A percentile compares a stretch with the other conserved stretches of the same genome.
These are phyloP conservation scores for Crossaster papposus DNA, from an alignment of 53 echinoderm and acorn worm species.

Conservation along the genomic window DNA sequence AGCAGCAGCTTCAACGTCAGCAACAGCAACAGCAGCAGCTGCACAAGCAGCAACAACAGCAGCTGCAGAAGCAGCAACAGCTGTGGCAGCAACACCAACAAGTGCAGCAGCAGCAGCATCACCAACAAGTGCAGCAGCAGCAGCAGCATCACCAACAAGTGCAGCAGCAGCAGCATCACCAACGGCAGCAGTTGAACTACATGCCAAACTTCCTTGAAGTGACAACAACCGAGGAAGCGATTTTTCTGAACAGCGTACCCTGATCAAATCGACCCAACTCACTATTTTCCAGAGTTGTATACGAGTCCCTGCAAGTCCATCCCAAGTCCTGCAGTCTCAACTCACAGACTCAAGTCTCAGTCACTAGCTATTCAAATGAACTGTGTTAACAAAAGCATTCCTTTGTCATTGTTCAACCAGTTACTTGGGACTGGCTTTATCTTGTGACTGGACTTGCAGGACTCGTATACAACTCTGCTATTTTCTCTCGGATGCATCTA, in stretches of 20 bases:
- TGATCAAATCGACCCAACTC: not conserved
- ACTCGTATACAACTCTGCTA: too few species aligned
- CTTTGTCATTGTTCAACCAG: too few species aligned
- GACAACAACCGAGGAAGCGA: slow-evolving; percentile 34
- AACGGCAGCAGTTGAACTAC: slow-evolving; percentile 38
- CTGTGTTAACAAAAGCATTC: too few species aligned
- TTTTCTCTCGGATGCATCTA: slow-evolving; percentile 21
- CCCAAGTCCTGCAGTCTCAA: too few species aligned
- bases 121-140: slow-evolving; percentile 20
- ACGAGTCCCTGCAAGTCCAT: too few species aligned
- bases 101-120: slow-evolving; percentile 47
- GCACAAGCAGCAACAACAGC: slow-evolving; percentile 37
- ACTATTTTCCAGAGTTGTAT: too few species aligned
- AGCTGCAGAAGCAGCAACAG: slow-evolving; percentile 45
- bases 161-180: slow-evolving; percentile 50
- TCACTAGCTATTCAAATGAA: too few species aligned
- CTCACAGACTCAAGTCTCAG: too few species aligned
- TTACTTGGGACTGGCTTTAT: too few species aligned
- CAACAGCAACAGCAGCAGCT: slow-evolving; percentile 49
- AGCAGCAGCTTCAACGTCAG: slow-evolving; percentile 52
- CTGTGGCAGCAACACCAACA: slow-evolving; percentile 21
- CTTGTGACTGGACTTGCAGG: too few species aligned
- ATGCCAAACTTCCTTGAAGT: slow-evolving; percentile 17
- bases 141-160: slow-evolving; percentile 39
- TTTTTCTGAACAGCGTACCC: slow-evolving; percentile 19